Base-by-base conservation (phyloP, 2,888 invertebrate species). In the Flabesymbios commensalis region DNA sequence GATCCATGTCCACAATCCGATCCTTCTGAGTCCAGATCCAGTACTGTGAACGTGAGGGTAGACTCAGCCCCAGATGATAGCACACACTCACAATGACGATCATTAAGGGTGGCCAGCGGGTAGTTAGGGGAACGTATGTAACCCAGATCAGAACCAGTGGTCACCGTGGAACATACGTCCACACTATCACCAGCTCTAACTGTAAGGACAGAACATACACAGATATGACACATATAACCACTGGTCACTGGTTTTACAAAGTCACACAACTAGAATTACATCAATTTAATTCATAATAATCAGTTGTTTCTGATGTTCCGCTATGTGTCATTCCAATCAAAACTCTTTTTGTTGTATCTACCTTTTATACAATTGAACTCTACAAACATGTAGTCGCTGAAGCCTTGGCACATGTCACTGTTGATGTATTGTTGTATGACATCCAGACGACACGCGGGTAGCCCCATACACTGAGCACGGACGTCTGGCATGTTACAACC, bases 391-490 rank as follows among this genome's bases (percentile, higher is more conserved):
- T 65, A 65, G 59, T 65, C 65, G 32, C 49, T 55, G 63, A 65
- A 65, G 26, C 65, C 65, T 45, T 33, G 49, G 32, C 65, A 65
- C 7, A 10, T 28, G 29, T 39, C 36, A 17, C 60, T 60, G 42
- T 57, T 55, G 59, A 65, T 65, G 41, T 65, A 65, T 57, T 65
- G 65, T 48, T 65, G 65, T 17, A 63, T 63, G 55, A 65, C 65
- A 31, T 65, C 65, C 33, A 65, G 45, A 2, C 65, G 36, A 29
- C 65, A 65, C 26, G 65, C 56, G 3, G 60, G 48, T 7, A 56
- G 42, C 19, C 65, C 65, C 63, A 63, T 63, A 24, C 65, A 65
- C 33, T 59, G 57, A 17, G 57, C 57, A 2, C 57, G 52, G 19
- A 65, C 65, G 19, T 63, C 51, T 4, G 55, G 63, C 63, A 65